phyloP scores from a whole-genome alignment of 2,888 invertebrate species.

The Calameuta idolon region DNA sequence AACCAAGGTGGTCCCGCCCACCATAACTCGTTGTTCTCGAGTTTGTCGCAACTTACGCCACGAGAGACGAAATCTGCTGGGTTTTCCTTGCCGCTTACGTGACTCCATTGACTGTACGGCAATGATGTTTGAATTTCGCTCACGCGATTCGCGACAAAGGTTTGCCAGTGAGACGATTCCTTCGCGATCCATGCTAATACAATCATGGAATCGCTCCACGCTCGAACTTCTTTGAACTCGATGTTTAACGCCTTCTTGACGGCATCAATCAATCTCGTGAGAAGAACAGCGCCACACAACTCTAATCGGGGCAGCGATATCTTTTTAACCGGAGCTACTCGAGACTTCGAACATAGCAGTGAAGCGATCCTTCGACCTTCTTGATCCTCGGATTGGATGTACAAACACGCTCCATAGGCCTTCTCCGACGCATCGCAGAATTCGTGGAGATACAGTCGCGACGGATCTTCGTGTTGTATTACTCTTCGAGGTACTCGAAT shows the following conservation, averaged over 20 bases:
- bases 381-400: too few species aligned
- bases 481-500: too few species aligned
- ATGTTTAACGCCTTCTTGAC: slow-evolving; percentile 9
- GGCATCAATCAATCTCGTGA: slow-evolving; percentile 9
- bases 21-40: slow-evolving; percentile 15
- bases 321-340: too few species aligned
- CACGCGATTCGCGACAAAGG: slow-evolving; percentile 26
- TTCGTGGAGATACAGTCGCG: too few species aligned
- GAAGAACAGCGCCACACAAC: slow-evolving; percentile 11
- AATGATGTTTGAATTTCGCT: slow-evolving; percentile 30
- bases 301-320: too few species aligned
- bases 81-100: slow-evolving; percentile 30
- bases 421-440: too few species aligned
- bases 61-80: slow-evolving; percentile 31
- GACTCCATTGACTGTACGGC: slow-evolving; percentile 20
- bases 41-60: slow-evolving; percentile 17
- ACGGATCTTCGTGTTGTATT: too few species aligned
- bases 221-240: not conserved
- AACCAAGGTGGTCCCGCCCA: slow-evolving; percentile 18
- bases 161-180: slow-evolving; percentile 9
- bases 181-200: slow-evolving; percentile 17
- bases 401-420: too few species aligned
- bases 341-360: too few species aligned
- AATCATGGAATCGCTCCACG: slow-evolving; percentile 24
- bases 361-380: too few species aligned